Base-by-base conservation (phyloP, 2,113 vertebrate genomes). In the Charadrius vociferus region DNA sequence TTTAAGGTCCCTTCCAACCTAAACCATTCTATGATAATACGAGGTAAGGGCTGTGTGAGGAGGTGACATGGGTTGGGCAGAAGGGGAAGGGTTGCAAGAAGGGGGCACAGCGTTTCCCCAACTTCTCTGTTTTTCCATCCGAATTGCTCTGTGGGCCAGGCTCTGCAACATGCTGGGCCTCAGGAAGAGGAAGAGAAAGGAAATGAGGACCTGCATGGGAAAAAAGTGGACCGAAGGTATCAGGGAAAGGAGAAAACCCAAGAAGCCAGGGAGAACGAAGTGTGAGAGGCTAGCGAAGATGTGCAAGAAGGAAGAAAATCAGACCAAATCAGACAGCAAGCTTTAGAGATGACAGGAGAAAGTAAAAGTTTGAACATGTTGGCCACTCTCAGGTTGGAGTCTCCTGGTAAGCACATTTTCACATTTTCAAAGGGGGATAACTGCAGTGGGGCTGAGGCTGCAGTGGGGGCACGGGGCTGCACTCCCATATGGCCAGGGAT, bases 91-190 rank as follows among this genome's bases (percentile, higher is more conserved):
- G 36, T 50, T 58, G 27, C 1, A 4, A 49, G 47, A 49, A 22
- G 47, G 47, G 23, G 16, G 39, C 9, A 9, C 20, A 16, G 5
- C 1, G 0, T 26, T 86, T 7, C 1, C 17, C 3, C 0, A 3
- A 8, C 58, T 50, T 49, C 17, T 79, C 61, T 43, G 37, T 50
- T 63, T 55, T 84, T 55, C 50, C 7, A 5, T 32, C 22, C 66
- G 78, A 82, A 53, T n/a, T 58, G 15, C 6, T 39, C 41, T 58
- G 13, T 59, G 12, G 12, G 32, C 16, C 9, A 10, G 43, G 18
- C 4, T 79, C 34, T 59, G 66, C 24, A 50, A 61, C 5, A 41
- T 41, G 9, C 23, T 89, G 67, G 32, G 32, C n/a, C 72, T 91
- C 30, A n/a, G 27, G 59, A 66, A 56, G 5, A 10, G 88, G 43